Percentiles rank a stretch among this genome's conserved stretches.
These are phyloP conservation scores for Athetis lepigone DNA, from an alignment of 2,888 invertebrate genomes.

Conservation along the genomic window DNA sequence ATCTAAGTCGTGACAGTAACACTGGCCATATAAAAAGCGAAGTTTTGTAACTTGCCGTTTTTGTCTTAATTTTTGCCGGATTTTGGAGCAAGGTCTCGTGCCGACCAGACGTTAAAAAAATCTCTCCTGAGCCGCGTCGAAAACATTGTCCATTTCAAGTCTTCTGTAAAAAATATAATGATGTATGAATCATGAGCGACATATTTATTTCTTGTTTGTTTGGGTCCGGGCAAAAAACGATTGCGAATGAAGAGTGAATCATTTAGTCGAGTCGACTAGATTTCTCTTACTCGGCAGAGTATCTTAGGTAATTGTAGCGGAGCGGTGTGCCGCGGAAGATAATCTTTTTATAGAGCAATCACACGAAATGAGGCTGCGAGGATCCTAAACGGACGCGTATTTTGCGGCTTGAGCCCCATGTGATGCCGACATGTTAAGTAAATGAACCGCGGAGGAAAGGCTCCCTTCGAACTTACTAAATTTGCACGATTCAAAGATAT, in stretches of 20 bases:
- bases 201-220: slow-evolving; percentile 43
- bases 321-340: slow-evolving; percentile 50
- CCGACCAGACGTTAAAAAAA: slow-evolving; percentile 36
- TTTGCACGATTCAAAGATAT: not conserved
- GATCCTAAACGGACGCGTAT: slow-evolving; percentile 44
- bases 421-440: slow-evolving; percentile 19
- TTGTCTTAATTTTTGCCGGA: slow-evolving; percentile 37
- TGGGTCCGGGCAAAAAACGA: slow-evolving; percentile 46
- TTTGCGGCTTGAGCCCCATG: slow-evolving; percentile 33
- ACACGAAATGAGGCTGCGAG: slow-evolving; percentile 47
- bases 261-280: slow-evolving; percentile 39
- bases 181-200: slow-evolving; percentile 57
- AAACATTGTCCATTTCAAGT: slow-evolving; percentile 24
- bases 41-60: slow-evolving; percentile 42
- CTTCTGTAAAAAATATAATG: slow-evolving; percentile 33
- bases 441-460: slow-evolving; percentile 9
- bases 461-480: not conserved
- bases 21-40: slow-evolving; percentile 35
- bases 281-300: slow-evolving; percentile 33
- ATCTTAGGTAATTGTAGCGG: slow-evolving; percentile 48
- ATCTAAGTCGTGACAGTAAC: slow-evolving; percentile 36
- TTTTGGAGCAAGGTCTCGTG: slow-evolving; percentile 32
- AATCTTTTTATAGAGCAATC: slow-evolving; percentile 68
- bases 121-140: slow-evolving; percentile 17
- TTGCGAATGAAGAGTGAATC: slow-evolving; percentile 53